These are phyloP conservation scores for Zonitis immaculata DNA, from an alignment of 2,888 invertebrate species.

Conservation along the genomic window DNA sequence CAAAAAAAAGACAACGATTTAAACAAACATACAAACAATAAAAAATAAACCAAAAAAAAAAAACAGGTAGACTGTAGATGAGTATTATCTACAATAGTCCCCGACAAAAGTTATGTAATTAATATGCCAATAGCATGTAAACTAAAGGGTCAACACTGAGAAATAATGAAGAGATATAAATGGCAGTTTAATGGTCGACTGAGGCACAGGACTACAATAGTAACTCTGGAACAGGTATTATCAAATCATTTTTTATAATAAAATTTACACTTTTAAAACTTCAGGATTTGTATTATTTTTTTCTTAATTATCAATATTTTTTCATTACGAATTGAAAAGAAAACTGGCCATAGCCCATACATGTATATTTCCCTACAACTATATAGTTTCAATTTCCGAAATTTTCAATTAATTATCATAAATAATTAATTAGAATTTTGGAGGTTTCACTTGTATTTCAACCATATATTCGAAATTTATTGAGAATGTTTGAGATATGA, in stretches of 20 bases:
- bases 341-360: conserved; percentile 34
- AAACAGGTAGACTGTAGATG: conserved; percentile 34
- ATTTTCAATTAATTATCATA: not conserved
- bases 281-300: conserved; percentile 38
- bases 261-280: conserved; percentile 45
- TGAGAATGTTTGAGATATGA: not conserved
- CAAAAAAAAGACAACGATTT: not conserved
- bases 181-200: conserved; percentile 10
- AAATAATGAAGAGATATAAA: conserved; percentile 29
- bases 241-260: conserved; percentile 56
- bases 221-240: conserved; percentile 50
- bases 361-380: conserved; percentile 14
- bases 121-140: conserved; percentile 43
- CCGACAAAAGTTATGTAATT: conserved; percentile 36
- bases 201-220: conserved; percentile 11
- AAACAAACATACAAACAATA: no score
- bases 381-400: conserved; percentile 4
- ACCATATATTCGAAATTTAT: not conserved
- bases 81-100: conserved; percentile 33
- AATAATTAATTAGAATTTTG: not conserved
- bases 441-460: not conserved
- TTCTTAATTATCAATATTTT: conserved; percentile 1
- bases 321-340: conserved; percentile 8
- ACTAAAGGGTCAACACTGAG: conserved; percentile 37
- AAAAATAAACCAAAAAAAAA: not conserved